Conservation (phyloP, 2,888 invertebrate species). For the Acrobasis repandana region DNA sequence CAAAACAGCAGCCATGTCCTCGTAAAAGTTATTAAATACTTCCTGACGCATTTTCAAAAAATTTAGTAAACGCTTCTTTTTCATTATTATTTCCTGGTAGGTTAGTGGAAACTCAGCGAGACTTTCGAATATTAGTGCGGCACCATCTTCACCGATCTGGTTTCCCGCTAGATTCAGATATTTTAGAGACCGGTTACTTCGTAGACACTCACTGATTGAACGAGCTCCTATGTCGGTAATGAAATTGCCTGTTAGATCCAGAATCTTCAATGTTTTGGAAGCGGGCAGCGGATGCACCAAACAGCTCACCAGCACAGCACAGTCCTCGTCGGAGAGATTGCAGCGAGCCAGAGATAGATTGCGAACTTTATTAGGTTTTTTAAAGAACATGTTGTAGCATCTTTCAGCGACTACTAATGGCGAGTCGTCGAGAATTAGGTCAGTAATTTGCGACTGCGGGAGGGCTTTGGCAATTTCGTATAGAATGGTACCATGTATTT, state of each 20-base stretch:
- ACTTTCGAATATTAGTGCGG: neutral
- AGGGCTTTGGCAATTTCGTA: slow-evolving; percentile 12
- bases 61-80: neutral
- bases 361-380: neutral
- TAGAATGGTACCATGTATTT: neutral
- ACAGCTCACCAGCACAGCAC: neutral
- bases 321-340: neutral
- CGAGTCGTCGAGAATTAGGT: neutral
- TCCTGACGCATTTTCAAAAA: neutral
- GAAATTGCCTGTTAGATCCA: slow-evolving; percentile 4
- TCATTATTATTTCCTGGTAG: neutral
- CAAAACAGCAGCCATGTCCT: neutral
- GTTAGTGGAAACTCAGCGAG: slow-evolving; percentile 1
- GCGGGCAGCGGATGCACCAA: neutral
- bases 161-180: slow-evolving; percentile 9
- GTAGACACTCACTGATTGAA: neutral
- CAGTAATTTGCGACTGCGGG: slow-evolving; percentile 14
- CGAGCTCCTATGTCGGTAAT: slow-evolving; percentile 3
- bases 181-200: neutral
- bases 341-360: neutral
- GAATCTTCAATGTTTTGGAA: neutral
- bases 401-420: neutral
- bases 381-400: neutral
- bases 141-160: slow-evolving; percentile 5
- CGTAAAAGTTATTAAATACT: neutral